Conservation (phyloP, 2,888 invertebrate species). For the Agonum fuliginosum region DNA sequence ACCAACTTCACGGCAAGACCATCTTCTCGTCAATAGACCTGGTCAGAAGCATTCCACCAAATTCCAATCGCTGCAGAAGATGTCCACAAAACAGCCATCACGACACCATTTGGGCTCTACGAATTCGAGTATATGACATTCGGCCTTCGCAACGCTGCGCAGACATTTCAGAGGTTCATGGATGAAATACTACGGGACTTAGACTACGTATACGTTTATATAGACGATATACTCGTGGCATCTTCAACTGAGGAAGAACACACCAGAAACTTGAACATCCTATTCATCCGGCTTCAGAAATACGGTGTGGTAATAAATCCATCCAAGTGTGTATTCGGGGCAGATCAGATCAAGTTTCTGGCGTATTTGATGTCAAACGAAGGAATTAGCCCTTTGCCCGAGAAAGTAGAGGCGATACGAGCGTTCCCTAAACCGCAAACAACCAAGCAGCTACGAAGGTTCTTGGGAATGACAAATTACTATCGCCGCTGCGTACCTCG, state of each 20-base stretch:
- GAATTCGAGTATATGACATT: not conserved
- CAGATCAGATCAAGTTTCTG: slow-evolving; percentile 60
- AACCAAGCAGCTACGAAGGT: slow-evolving; percentile 64
- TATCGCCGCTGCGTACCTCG: slow-evolving; percentile 66
- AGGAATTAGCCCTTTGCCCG: slow-evolving; percentile 66
- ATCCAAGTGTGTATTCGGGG: slow-evolving; percentile 64
- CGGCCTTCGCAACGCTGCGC: not conserved
- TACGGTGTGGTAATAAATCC: slow-evolving; percentile 66
- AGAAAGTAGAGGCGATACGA: slow-evolving; percentile 65
- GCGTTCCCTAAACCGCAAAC: slow-evolving; percentile 63
- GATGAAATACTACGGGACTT: slow-evolving; percentile 61
- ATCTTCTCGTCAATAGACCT: slow-evolving; percentile 66
- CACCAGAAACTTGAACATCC: slow-evolving; percentile 57
- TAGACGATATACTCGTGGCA: slow-evolving; percentile 62
- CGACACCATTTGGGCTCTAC: slow-evolving; percentile 64
- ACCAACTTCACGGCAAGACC: slow-evolving; percentile 62
- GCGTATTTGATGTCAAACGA: slow-evolving; percentile 60
- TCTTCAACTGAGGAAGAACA: slow-evolving; percentile 56
- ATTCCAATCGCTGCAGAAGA: slow-evolving; percentile 67
- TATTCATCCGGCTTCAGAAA: slow-evolving; percentile 64
- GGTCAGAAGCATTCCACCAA: slow-evolving; percentile 66
- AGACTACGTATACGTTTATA: slow-evolving; percentile 61
- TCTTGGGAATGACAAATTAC: slow-evolving; percentile 66
- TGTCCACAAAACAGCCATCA: slow-evolving; percentile 68
- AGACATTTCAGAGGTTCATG: slow-evolving; percentile 64